Base-by-base conservation (phyloP, 2,888 invertebrate genomes). In the Napeogenes inachia region DNA sequence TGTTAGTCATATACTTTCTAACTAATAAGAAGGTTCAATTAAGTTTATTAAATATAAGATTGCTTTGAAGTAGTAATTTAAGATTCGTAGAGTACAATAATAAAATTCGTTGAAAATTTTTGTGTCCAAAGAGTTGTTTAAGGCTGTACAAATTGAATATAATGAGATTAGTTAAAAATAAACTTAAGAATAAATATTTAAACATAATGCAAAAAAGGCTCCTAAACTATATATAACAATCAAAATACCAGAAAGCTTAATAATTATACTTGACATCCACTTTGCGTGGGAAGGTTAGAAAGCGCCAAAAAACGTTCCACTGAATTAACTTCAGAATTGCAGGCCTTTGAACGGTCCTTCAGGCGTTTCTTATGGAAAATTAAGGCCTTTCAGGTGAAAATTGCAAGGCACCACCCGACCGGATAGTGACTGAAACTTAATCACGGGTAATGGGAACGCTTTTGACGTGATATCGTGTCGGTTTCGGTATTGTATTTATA, bases 331-430 rank as follows among this genome's bases (percentile, higher is more conserved):
- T 70, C 68, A 58, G 72, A 75, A 74, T 74, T 75, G 71, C 72
- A 67, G 64, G 69, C 74, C 72, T 78, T 70, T 69, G 71, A 75
- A 73, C 65, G 70, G 72, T 71, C 69, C 68, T 75, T 74, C 69
- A 65, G 73, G 70, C 72, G 72, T 77, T 77, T 76, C 77, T 81
- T 78, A 79, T 77, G 78, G 78, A 80, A 84, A 83, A 83, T 84
- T 81, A 82, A 78, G 71, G 77, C 79, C 75, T 81, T 82, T 82
- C 80, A 84, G 73, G 75, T 78, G 75, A 72, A 80, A 80, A 81
- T 82, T 79, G 77, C 77, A 78, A 71, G 72, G 71, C 71, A 64
- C 67, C 60, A 59, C 61, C 55, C 57, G 42, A 50, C 71, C 68
- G 74, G 73, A 75, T 74, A 76, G 75, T 73, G 75, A 78, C 75